Evolutionary conservation across 2,888 invertebrate genomes (phyloP).

Genomic region (Nesidiocoris tenuis): DNA sequence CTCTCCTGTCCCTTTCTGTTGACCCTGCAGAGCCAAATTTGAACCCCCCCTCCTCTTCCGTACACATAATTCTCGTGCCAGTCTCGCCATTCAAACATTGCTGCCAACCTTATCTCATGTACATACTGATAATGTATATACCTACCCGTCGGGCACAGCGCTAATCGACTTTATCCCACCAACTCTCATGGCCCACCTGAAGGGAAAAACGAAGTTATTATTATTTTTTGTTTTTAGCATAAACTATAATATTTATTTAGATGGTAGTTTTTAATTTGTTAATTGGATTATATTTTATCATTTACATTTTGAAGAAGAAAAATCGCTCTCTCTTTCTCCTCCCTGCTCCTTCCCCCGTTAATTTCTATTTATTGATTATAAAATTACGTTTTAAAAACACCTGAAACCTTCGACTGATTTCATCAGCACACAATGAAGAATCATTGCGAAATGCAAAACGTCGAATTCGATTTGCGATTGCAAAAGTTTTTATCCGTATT

Average conservation of each 20-base stretch:
- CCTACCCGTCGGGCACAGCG: slow-evolving; percentile 9
- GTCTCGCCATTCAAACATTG: neutral
- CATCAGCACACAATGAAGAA: neutral
- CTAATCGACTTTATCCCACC: neutral
- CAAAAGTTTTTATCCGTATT: neutral
- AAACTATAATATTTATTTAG: slow-evolving; percentile 41
- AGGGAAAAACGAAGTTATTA: slow-evolving; percentile 21
- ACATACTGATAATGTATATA: slow-evolving; percentile 43
- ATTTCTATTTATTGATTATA: neutral
- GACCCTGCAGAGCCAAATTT: neutral
- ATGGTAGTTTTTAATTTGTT: slow-evolving; percentile 34
- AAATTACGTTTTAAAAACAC: too few species aligned
- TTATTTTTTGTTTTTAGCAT: slow-evolving; percentile 35
- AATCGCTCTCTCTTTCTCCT: slow-evolving; percentile 18
- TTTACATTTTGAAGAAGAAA: slow-evolving; percentile 26
- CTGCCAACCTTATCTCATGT: slow-evolving; percentile 20
- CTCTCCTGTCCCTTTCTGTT: neutral
- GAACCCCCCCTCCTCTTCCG: neutral
- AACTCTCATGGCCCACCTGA: neutral
- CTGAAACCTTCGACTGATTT: slow-evolving; percentile 11
- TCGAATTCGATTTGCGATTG: neutral
- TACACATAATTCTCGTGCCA: slow-evolving; percentile 1
- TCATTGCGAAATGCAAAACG: neutral
- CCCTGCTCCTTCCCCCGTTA: neutral
- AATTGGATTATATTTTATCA: slow-evolving; percentile 38